phyloP scores from a whole-genome alignment of 1,140 invertebrate genomes.

The Adelges cooleyi region DNA sequence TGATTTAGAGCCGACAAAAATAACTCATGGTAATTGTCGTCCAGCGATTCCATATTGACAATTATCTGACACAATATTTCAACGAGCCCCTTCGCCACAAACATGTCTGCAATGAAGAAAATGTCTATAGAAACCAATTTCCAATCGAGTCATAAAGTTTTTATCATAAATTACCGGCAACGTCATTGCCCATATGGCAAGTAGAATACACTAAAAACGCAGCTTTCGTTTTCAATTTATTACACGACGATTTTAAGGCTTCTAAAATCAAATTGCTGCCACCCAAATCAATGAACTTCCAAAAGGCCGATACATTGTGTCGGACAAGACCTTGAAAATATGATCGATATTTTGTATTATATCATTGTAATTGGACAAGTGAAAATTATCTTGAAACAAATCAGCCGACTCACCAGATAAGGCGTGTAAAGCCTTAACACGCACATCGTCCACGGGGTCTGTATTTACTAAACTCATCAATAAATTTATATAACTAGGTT shows the following conservation, averaged over 20 bases:
- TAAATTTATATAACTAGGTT: neutral
- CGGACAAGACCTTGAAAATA: neutral
- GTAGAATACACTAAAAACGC: constrained; percentile 1
- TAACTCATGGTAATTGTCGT: neutral
- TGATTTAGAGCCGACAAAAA: neutral
- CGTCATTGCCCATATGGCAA: neutral
- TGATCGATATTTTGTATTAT: no score
- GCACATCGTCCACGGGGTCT: neutral
- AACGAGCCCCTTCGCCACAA: neutral
- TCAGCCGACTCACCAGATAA: constrained; percentile 8
- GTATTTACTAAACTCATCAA: neutral
- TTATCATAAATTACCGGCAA: neutral
- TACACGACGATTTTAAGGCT: neutral
- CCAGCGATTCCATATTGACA: neutral
- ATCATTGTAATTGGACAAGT: no score
- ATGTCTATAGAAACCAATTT: no score
- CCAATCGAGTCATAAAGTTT: no score
- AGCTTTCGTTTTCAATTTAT: neutral
- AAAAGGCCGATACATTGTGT: neutral
- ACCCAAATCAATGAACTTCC: neutral
- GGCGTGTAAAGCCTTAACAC: neutral
- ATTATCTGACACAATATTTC: neutral
- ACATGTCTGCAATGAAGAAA: constrained; percentile 17
- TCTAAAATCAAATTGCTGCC: neutral
- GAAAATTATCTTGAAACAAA: no score